Conservation (phyloP, 2,888 invertebrate species). For the Drosophila formosana region DNA sequence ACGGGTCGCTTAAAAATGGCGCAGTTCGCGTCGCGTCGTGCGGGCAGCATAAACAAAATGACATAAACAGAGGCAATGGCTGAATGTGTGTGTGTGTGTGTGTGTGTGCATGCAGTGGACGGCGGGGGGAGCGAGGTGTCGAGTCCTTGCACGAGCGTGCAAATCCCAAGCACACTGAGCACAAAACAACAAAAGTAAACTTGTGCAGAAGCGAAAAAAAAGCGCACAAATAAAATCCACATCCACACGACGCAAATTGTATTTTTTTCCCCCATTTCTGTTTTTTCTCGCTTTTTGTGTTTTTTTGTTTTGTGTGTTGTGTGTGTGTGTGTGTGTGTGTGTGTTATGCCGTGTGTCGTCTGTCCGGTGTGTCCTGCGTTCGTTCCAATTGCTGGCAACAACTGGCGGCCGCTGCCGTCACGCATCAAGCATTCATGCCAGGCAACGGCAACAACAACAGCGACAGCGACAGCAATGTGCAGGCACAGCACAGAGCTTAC, state of each 20-base stretch:
- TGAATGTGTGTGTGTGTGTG: slow-evolving; percentile 12
- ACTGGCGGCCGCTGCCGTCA: slow-evolving; percentile 78
- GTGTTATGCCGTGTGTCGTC: slow-evolving; percentile 36
- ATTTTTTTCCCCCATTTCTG: slow-evolving; percentile 44
- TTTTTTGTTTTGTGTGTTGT: slow-evolving; percentile 26
- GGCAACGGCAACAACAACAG: slow-evolving; percentile 36
- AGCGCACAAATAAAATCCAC: slow-evolving; percentile 69
- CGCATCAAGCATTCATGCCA: slow-evolving; percentile 79
- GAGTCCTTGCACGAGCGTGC: slow-evolving; percentile 74
- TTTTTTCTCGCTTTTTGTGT: slow-evolving; percentile 26
- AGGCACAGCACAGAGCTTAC: slow-evolving; percentile 60
- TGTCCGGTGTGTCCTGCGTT: slow-evolving; percentile 52
- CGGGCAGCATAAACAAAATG: slow-evolving; percentile 70
- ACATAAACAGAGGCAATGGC: slow-evolving; percentile 68
- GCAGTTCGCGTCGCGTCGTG: slow-evolving; percentile 59
- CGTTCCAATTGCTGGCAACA: slow-evolving; percentile 78
- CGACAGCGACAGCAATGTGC: slow-evolving; percentile 31
- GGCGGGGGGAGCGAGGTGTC: slow-evolving; percentile 42
- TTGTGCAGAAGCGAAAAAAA: slow-evolving; percentile 45
- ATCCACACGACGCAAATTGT: slow-evolving; percentile 70
- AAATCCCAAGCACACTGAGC: slow-evolving; percentile 66
- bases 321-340: slow-evolving; percentile 20
- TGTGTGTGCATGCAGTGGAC: slow-evolving; percentile 3
- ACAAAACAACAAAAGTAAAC: slow-evolving; percentile 62
- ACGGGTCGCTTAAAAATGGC: slow-evolving; percentile 59